Conservation (phyloP, 1,140 invertebrate genomes). For the Mycetomoellerius zeteki region DNA sequence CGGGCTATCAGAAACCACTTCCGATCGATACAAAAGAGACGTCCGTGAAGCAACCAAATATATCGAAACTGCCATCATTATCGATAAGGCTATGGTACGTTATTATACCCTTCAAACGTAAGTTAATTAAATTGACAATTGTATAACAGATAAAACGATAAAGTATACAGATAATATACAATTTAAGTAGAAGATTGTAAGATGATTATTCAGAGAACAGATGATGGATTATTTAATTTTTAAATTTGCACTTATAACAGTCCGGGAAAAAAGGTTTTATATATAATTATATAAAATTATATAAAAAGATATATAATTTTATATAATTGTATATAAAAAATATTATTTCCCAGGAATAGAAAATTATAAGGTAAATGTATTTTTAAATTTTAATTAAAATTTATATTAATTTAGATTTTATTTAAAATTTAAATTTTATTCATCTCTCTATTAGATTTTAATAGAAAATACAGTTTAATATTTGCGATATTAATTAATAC, state of each 20-base stretch:
- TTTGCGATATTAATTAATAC: neutral
- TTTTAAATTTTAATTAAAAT: too few relatives aligned
- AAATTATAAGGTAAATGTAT: neutral
- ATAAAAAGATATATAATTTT: too few relatives aligned
- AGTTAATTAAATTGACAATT: neutral
- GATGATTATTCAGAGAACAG: neutral
- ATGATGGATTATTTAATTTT: neutral
- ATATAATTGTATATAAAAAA: too few relatives aligned
- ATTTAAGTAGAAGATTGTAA: neutral
- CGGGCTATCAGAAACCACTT: slow-evolving; percentile 86
- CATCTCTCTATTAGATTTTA: neutral
- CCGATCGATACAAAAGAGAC: slow-evolving; percentile 90
- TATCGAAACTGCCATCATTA: slow-evolving; percentile 96
- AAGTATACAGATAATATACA: neutral
- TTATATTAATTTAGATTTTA: too few relatives aligned
- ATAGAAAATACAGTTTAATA: neutral
- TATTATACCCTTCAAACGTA: neutral
- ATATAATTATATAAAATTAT: too few relatives aligned
- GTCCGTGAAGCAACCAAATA: slow-evolving; percentile 96
- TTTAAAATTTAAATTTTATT: too few relatives aligned
- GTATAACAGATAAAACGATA: neutral
- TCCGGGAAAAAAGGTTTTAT: too few relatives aligned
- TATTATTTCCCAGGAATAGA: too few relatives aligned
- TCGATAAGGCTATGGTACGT: slow-evolving; percentile 96
- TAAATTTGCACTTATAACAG: neutral